Percentiles rank a stretch among this genome's conserved stretches.
Conservation (phyloP, 2,113 vertebrate species). For the Callorhinus ursinus region DNA sequence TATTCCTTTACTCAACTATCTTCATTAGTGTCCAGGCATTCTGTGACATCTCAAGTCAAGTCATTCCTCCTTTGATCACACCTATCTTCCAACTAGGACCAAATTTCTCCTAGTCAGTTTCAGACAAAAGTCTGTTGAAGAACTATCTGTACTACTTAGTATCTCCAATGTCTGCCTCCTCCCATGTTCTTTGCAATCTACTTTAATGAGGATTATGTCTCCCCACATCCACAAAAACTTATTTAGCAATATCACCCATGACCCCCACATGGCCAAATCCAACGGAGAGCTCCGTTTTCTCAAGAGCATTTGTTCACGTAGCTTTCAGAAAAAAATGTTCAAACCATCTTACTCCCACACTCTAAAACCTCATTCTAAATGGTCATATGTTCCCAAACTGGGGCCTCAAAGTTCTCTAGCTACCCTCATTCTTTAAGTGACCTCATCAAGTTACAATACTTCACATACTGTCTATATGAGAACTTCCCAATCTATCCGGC, state of each 20-base stretch:
- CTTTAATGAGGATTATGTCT: not conserved
- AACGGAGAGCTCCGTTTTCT: not conserved
- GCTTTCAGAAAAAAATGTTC: not conserved
- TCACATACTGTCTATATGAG: not conserved
- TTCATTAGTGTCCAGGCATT: not conserved
- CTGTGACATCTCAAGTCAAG: not conserved
- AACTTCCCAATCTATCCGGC: not conserved
- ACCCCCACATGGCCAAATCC: not conserved
- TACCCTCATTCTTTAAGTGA: not conserved
- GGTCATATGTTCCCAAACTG: not conserved
- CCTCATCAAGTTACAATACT: not conserved
- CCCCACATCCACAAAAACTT: not conserved
- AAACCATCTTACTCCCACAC: not conserved
- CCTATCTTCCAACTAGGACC: not conserved
- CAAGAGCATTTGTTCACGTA: not conserved
- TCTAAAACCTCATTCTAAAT: not conserved
- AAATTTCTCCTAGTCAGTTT: not conserved
- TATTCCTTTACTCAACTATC: not conserved
- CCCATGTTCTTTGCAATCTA: not conserved
- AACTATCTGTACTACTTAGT: not conserved
- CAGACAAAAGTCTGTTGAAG: not conserved
- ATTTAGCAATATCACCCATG: not conserved
- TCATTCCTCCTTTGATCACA: not conserved
- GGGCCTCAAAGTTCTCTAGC: not conserved
- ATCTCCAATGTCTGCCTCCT: not conserved